Evolutionary conservation across 2,797 vertebrate species (phyloP).

Genomic region (Florisuga fusca): DNA sequence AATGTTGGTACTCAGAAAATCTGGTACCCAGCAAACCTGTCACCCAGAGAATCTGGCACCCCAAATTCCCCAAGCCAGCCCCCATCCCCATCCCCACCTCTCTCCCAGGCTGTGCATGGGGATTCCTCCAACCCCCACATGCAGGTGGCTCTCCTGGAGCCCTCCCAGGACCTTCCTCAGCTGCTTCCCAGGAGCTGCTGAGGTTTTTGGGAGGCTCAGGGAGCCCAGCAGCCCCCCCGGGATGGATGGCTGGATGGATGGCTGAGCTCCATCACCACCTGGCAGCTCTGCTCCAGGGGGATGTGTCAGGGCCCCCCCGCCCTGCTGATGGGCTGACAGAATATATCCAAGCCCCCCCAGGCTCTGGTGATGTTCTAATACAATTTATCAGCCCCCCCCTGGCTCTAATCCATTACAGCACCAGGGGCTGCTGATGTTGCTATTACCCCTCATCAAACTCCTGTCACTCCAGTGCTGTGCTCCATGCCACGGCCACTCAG

Average conservation of each 20-base stretch:
- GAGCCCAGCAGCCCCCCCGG: background rate
- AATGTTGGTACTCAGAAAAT: no score
- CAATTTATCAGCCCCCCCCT: background rate
- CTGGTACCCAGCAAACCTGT: background rate
- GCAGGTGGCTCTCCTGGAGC: fast-evolving
- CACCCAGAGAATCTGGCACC: background rate
- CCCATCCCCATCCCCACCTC: background rate
- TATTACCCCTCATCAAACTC: slow-evolving; percentile 17
- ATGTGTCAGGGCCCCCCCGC: slow-evolving; percentile 54
- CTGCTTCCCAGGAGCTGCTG: fast-evolving
- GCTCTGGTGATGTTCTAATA: slow-evolving; percentile 39
- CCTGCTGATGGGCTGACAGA: slow-evolving; percentile 36
- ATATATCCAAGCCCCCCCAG: slow-evolving; percentile 64
- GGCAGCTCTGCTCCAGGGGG: slow-evolving; percentile 30
- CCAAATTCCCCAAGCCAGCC: background rate
- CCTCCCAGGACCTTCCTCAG: background rate
- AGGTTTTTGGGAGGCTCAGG: background rate
- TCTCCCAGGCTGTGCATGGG: background rate
- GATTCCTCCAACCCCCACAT: background rate
- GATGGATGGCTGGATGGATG: slow-evolving; percentile 58
- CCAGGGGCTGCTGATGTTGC: background rate
- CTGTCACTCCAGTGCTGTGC: background rate
- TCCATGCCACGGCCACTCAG: background rate
- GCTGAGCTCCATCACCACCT: slow-evolving; percentile 35
- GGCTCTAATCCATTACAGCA: slow-evolving; percentile 11